Base-by-base conservation (phyloP, 2,888 invertebrate species). In the Cerastis leucographa region DNA sequence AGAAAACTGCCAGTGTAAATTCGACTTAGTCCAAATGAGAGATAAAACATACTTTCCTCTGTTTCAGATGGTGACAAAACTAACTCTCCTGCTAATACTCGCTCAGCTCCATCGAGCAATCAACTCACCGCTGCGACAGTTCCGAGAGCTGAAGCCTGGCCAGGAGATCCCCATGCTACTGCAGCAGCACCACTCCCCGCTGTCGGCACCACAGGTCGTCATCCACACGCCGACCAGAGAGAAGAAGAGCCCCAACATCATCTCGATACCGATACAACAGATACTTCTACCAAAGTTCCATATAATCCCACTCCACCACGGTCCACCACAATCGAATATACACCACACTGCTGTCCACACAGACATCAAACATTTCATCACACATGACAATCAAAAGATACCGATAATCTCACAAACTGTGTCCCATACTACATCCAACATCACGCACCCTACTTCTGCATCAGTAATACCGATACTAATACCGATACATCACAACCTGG, bases 401-500 rank as follows among this genome's bases (percentile, higher is more conserved):
- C 93, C 93, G 1, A 78, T 92, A 4, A 87, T 91, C 17, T 88
- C 93, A 0, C 94, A 93, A 51, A 91, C 92, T 0, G 89, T 92
- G 17, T 87, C 91, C 0, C 94, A 93, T 51, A 88, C 87, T 5
- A 73, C 85, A 9, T 77, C 92, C 0, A 94, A 94, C 69, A 86
- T 91, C 54, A 91, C 93, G 0, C 94, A 94, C 51, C 90, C 91
- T 0, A 83, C 91, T 0, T 87, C 89, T 7, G 78, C 91, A 0
- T 88, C 89, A 0, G 78, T 92, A 1, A 81, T 91, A 72, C 91
- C 91, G 14, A 80, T 92, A n/a, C 49, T 94, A 4, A 89, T 95
- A 66, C 94, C 94, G 8, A 85, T 94, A 3, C 89, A 94, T n/a
- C 92, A 92, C 70, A 91, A 92, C 75, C 83, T 93, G 42, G 92